Base-by-base conservation (phyloP, 2,888 invertebrate genomes). In the Girardia tigrina region DNA sequence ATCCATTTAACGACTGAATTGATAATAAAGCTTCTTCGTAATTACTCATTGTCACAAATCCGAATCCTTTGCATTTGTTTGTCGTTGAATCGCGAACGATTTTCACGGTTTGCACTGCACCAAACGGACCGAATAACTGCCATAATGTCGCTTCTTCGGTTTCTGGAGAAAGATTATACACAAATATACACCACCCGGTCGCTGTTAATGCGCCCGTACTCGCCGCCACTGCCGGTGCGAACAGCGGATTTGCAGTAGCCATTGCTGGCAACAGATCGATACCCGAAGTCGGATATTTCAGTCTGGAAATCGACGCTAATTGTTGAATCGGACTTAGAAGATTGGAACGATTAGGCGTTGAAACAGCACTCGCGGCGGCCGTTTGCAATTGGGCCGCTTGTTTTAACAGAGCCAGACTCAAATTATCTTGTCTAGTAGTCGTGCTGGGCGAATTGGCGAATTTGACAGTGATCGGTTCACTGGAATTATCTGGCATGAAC, bases 11-110 rank as follows among this genome's bases (percentile, higher is more conserved):
- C 79, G 92, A 92, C 86, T 93, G 92, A 83, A 94, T 94, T 80
- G 95, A 94, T 81, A 92, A 91, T 79, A 93, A 90, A 77, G 94
- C 92, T 86, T 95, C 94, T 82, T 94, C 94, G 84, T 95, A 94
- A 86, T 94, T 93, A 84, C 93, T 93, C 94, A 95, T 95, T 79
- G 94, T 94, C 80, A 95, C 94, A 86, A 94, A 94, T 80, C 94
- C 95, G 86, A 94, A 95, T 70, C 95, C 95, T 88, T 94, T 94
- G 87, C 94, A 94, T 86, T 94, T 94, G 87, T 92, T 92, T 80
- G 93, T 93, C 82, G 91, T 90, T 81, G 91, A 89, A 87, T 94
- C 94, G 82, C 92, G 89, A 84, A 94, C 92, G 81, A 94, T 93
- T 88, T 94, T 94, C 80, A 94, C 94, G 87, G 91, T 91, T 86